Percentiles rank a stretch among this genome's conserved stretches.
Evolutionary conservation across 2,888 invertebrate genomes (phyloP).

Genomic region (Deilephila elpenor): DNA sequence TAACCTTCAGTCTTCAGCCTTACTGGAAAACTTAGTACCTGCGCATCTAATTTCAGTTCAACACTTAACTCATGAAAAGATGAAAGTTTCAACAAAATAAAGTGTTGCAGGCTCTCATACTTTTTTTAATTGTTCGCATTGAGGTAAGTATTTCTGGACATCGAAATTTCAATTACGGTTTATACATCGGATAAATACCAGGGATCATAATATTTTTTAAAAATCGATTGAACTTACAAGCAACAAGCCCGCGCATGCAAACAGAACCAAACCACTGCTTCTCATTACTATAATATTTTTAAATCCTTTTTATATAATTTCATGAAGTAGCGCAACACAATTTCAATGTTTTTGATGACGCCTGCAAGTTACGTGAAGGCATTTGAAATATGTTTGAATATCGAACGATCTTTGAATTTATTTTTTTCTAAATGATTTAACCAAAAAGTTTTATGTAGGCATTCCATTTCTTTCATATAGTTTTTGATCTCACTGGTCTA

Average conservation of each 20-base stretch:
- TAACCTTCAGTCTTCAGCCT: too few species aligned
- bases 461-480: too few species aligned
- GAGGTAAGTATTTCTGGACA: too few species aligned
- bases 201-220: not conserved
- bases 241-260: constrained; percentile 71
- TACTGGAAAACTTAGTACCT: too few species aligned
- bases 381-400: constrained; percentile 18
- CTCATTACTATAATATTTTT: constrained; percentile 54
- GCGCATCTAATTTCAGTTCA: too few species aligned
- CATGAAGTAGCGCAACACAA: constrained; percentile 42
- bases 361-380: not conserved
- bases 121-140: too few species aligned
- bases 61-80: too few species aligned
- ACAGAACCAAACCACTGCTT: constrained; percentile 69
- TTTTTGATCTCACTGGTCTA: too few species aligned
- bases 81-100: too few species aligned
- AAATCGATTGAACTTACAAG: constrained; percentile 59
- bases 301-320: constrained; percentile 32
- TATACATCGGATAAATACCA: not conserved
- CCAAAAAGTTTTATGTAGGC: not conserved
- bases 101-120: too few species aligned
- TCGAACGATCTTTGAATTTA: not conserved
- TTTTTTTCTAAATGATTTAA: not conserved
- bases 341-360: constrained; percentile 32
- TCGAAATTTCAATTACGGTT: not conserved